Evolutionary conservation across 2,797 vertebrate species (phyloP).

Genomic region (Babyrousa celebensis): DNA sequence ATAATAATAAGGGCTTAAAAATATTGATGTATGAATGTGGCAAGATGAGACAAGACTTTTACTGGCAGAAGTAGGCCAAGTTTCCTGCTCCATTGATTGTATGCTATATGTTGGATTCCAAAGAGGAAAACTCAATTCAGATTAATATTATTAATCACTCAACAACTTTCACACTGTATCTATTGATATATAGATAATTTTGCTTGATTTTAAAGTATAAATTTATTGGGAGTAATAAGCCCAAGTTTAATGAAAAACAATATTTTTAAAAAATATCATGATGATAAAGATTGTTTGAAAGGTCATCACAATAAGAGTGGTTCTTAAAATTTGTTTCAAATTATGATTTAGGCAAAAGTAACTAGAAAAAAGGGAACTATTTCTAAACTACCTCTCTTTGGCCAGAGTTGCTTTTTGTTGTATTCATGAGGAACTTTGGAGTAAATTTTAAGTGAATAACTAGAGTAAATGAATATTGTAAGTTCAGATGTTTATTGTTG

Average conservation of each 20-base stretch:
- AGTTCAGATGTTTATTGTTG: not conserved
- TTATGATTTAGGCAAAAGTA: not conserved
- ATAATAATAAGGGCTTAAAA: not conserved
- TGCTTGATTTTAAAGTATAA: conserved; percentile 25
- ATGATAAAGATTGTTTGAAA: not conserved
- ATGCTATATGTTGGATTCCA: not conserved
- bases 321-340: not conserved
- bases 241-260: not conserved
- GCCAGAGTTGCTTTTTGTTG: not conserved
- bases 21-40: not conserved
- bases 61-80: not conserved
- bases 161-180: not conserved
- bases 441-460: not conserved
- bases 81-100: not conserved
- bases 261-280: not conserved
- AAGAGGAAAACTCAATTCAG: conserved; percentile 3
- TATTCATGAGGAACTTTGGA: not conserved
- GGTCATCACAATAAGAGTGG: not conserved
- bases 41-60: not conserved
- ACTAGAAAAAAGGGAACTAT: not conserved
- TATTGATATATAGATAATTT: not conserved
- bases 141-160: not conserved
- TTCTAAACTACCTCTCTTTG: not conserved
- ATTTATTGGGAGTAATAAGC: not conserved
- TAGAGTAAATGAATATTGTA: not conserved